These are phyloP conservation scores for Cheirogaleus medius DNA, from an alignment of 2,113 vertebrate species.

Conservation along the genomic window DNA sequence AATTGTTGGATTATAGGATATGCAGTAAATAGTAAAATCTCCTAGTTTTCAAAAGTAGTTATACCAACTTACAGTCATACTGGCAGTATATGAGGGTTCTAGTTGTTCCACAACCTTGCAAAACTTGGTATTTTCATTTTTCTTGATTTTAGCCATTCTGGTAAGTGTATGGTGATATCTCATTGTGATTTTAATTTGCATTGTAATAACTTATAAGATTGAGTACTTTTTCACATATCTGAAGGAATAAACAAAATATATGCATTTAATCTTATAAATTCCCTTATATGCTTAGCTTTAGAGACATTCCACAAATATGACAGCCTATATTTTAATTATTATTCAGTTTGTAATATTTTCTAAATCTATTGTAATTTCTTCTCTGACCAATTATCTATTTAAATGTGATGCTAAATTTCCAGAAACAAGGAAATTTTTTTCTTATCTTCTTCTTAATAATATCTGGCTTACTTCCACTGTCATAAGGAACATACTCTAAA, in stretches of 20 bases:
- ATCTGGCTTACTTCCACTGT: neutral
- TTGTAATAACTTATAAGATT: neutral
- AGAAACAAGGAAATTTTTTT: neutral
- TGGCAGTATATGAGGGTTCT: neutral
- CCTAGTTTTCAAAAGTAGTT: neutral
- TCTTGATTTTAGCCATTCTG: slow-evolving; percentile 4
- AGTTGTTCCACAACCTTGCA: neutral
- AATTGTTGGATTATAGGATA: neutral
- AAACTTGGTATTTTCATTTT: neutral
- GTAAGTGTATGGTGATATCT: neutral
- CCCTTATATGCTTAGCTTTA: neutral
- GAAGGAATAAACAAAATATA: neutral
- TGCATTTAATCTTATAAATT: slow-evolving; percentile 1
- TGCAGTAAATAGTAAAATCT: slow-evolving; percentile 5
- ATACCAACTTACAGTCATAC: neutral
- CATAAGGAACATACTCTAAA: neutral
- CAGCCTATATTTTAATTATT: neutral
- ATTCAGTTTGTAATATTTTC: slow-evolving; percentile 29
- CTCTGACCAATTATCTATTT: neutral
- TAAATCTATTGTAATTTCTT: neutral
- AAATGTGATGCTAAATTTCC: neutral
- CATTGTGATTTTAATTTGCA: slow-evolving; percentile 13
- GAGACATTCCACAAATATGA: neutral
- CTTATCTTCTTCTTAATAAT: slow-evolving; percentile 9
- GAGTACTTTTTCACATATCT: neutral